Evolutionary conservation across 2,888 invertebrate species (phyloP), one percentile per base, ranked within the genome.

Genomic region (Tenthredo mesomela): DNA sequence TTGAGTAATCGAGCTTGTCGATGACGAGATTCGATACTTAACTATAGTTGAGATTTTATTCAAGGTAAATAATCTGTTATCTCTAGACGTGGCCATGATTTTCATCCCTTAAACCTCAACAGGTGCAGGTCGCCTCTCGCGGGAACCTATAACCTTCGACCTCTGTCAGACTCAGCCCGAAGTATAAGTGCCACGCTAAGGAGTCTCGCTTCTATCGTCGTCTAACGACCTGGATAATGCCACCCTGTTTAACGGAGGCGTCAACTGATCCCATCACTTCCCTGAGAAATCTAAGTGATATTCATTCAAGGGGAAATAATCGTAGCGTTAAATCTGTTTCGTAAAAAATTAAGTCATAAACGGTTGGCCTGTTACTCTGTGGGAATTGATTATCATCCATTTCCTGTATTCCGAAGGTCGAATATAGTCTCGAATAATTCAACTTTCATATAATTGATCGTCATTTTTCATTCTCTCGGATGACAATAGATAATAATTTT

Each of bases 181-280:
- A 80, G 80, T 61, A n/a, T 80, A 58, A 80, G 61, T 61, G 80
- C 58, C 58, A 61, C 37, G 80, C 80, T 80, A 80, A 61, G 40
- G 80, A 80, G 61, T 25, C 80, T 21, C 37, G 80, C 29, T 21
- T 61, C 58, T 61, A 80, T 80, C 37, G 77, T 50, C 37, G 29
- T 61, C 61, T 80, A 80, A 80, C 80, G 58, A 80, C 58, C 29
- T 40, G 80, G 80, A 80, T 80, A 80, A 61, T 80, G 61, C 80
- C 18, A 61, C 25, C 61, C 80, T n/a, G 21, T 80, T 80, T 61
- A 80, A 61, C 80, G 40, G 25, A 80, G 61, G 40, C 80, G 61
- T 80, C 80, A 61, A 61, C 61, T 50, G 58, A 25, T 33, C 15
- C 40, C 61, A 15, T 21, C 18, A 58, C 37, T 61, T 61, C 37